Conservation (phyloP, 2,113 vertebrate species). For the Centropus bengalensis region DNA sequence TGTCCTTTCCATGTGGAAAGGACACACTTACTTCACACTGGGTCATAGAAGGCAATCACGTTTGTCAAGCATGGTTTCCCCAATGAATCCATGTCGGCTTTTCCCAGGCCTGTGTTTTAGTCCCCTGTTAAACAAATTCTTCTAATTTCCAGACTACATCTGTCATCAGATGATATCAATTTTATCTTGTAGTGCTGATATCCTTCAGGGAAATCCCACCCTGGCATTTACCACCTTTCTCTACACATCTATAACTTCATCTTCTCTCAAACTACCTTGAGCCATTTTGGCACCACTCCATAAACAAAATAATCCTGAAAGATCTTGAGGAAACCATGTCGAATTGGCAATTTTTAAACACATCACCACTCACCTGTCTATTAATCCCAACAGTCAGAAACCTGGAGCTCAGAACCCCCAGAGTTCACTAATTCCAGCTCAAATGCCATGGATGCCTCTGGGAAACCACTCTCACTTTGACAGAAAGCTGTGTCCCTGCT, state of each 20-base stretch:
- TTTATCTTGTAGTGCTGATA: background rate
- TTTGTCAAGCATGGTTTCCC: no score
- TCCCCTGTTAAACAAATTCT: background rate
- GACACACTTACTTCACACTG: no score
- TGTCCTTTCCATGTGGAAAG: no score
- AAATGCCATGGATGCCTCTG: accelerated
- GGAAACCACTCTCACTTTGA: background rate
- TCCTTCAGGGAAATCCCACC: background rate
- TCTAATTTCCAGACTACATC: background rate
- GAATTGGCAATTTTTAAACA: background rate
- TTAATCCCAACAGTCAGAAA: background rate
- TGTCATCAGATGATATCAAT: background rate
- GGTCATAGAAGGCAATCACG: no score
- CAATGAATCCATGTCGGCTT: no score
- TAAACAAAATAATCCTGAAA: background rate
- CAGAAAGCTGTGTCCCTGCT: accelerated
- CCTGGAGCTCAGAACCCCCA: background rate
- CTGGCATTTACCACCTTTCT: background rate
- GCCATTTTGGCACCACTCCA: background rate
- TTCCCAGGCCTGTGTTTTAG: background rate
- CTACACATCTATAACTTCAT: background rate
- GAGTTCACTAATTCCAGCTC: background rate
- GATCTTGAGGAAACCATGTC: background rate
- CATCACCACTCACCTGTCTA: background rate
- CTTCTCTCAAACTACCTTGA: background rate